Evolutionary conservation across 2,113 vertebrate species (phyloP).

Genomic region (Catagonus wagneri): DNA sequence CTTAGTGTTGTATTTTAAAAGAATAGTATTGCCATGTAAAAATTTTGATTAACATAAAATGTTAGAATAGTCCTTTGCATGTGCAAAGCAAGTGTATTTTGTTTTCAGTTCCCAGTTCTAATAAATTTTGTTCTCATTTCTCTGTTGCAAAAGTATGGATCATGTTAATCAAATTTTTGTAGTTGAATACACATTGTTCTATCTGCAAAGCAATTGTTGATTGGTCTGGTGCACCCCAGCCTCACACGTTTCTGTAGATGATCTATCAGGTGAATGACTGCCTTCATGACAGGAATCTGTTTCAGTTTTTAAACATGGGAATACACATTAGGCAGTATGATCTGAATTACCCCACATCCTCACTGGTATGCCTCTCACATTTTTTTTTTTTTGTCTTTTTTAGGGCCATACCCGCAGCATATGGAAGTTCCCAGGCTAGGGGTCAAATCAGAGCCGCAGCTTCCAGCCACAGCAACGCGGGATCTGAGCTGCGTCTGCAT

Average conservation of each 20-base stretch:
- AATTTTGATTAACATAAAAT: neutral
- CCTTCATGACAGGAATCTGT: neutral
- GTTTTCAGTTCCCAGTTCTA: neutral
- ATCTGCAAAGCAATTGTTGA: neutral
- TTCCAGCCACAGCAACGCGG: too few species aligned
- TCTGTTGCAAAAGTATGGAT: neutral
- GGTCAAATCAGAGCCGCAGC: too few species aligned
- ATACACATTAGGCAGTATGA: neutral
- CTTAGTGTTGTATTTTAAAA: conserved; percentile 1
- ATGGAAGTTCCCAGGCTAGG: too few species aligned
- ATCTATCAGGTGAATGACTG: rapidly evolving
- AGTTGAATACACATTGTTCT: neutral
- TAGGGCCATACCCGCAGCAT: too few species aligned
- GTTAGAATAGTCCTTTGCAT: neutral
- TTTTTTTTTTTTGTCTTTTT: too few species aligned
- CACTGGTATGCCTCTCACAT: neutral
- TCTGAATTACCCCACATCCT: neutral
- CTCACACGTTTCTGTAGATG: neutral
- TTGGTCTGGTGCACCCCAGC: neutral
- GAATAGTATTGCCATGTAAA: neutral
- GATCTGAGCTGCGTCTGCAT: too few species aligned
- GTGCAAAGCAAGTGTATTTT: neutral
- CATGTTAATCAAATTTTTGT: neutral
- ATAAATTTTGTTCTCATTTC: neutral
- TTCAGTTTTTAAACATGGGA: neutral